Conservation (phyloP, 2,888 invertebrate species). For the Belgica antarctica region DNA sequence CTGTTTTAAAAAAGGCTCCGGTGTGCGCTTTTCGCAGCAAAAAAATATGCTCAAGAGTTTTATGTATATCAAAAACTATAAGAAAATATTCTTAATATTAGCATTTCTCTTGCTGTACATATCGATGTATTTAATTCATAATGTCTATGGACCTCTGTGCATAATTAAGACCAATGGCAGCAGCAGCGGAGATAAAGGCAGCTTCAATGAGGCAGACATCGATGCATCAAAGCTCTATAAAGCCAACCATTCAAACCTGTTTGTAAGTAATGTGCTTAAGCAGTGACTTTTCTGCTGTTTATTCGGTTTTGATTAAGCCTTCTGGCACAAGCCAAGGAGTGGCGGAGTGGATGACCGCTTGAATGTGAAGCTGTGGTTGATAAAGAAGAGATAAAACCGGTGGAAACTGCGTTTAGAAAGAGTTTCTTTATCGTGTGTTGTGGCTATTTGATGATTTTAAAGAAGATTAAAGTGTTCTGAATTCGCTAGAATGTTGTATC, state of each 20-base stretch:
- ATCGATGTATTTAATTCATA: constrained; percentile 39
- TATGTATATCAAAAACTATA: constrained; percentile 28
- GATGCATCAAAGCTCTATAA: constrained; percentile 26
- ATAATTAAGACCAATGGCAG: constrained; percentile 40
- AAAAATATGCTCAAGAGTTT: constrained; percentile 37
- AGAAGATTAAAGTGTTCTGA: no score
- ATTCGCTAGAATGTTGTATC: no score
- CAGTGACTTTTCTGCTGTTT: not conserved
- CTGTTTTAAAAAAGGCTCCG: constrained; percentile 13
- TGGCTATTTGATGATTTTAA: no score
- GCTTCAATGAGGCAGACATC: constrained; percentile 23
- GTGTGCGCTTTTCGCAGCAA: not conserved
- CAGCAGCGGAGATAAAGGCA: constrained; percentile 32
- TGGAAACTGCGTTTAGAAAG: no score
- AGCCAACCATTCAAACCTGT: constrained; percentile 43
- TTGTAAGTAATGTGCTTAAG: constrained; percentile 41
- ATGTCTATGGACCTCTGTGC: constrained; percentile 37
- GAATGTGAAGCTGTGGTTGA: no score
- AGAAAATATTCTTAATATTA: constrained; percentile 22
- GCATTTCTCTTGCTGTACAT: constrained; percentile 29
- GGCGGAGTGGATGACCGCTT: no score
- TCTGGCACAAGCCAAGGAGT: no score
- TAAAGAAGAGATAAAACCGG: no score
- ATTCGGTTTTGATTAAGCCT: no score
- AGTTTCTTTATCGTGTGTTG: no score